Base-by-base conservation (phyloP, 2,113 vertebrate species). In the Erinaceus europaeus region DNA sequence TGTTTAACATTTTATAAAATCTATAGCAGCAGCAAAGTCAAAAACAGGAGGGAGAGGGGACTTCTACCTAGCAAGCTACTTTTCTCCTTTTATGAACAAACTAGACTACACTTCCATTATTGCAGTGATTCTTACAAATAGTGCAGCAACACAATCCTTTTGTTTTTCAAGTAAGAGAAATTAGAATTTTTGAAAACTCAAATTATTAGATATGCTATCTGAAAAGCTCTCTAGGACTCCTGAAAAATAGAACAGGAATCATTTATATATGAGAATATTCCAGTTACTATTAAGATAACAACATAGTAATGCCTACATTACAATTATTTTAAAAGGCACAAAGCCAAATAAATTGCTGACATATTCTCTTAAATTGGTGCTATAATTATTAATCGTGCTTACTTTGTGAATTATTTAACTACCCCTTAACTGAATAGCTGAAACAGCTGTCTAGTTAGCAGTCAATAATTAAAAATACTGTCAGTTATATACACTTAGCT, bases 91-190 rank as follows among this genome's bases (percentile, higher is more conserved):
- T 69, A 12, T 46, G 55, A 92, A 78, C 29, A 29, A 14, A 72
- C 42, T 46, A 85, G 53, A 91, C 72, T 79, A 76, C 90, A 90
- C n/a, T 92, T 90, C 57, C 68, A 91, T 81, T 74, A 86, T 84
- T 73, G 55, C 27, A 36, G 9, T 52, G 48, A 82, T 71, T 88
- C 69, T 20, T 6, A 77, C 64, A 17, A 61, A 71, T 2, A 46
- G 23, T 65, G 14, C 29, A 79, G 14, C 29, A 79, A 88, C 23
- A 23, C 0, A 42, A 42, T 59, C 77, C 48, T 52, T 88, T 52
- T 88, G 50, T 72, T 90, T 85, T 48, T 20, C 27, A 64, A 88
- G 68, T 83, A 85, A 86, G 20, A 86, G 50, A 84, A 83, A 50
- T 6, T 65, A 69, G 20, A 88, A 88, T 59, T 90, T 91, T 71